These are phyloP conservation scores for Agapornis canus DNA, from an alignment of 2,797 vertebrate species.

Conservation along the genomic window DNA sequence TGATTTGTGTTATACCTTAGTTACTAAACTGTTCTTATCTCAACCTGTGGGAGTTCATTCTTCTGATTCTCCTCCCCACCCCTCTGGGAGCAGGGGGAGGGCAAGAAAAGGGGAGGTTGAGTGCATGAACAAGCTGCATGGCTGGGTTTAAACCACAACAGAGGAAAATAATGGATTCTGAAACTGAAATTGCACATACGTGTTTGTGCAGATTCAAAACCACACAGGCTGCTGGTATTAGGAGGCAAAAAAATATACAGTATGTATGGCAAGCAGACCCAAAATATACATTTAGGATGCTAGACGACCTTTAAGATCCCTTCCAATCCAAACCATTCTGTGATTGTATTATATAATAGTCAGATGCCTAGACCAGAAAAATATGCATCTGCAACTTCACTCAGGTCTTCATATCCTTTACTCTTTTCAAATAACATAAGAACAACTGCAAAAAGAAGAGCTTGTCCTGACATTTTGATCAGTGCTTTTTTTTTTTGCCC, in stretches of 20 bases:
- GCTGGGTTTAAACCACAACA: too few relatives aligned
- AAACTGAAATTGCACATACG: background rate
- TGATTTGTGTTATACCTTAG: too few relatives aligned
- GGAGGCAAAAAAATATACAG: background rate
- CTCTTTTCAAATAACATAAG: conserved; percentile 6
- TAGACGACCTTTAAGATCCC: background rate
- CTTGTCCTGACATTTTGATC: conserved; percentile 42
- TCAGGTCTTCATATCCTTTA: background rate
- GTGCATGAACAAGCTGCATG: too few relatives aligned
- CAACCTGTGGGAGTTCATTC: too few relatives aligned
- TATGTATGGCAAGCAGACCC: background rate
- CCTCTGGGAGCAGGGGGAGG: too few relatives aligned
- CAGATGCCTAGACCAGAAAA: background rate
- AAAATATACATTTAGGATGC: background rate
- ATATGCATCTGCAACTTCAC: background rate
- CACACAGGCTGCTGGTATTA: background rate
- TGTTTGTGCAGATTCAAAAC: background rate
- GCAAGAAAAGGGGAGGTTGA: too few relatives aligned
- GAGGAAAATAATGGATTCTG: background rate
- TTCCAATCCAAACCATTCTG: background rate
- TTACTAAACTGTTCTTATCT: too few relatives aligned
- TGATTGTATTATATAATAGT: background rate
- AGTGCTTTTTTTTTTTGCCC: background rate
- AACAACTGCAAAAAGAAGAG: conserved; percentile 11
- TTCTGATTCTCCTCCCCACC: too few relatives aligned